These are phyloP conservation scores for Platygyra sinensis DNA, from an alignment of 64 coral and sea anemone species.

Conservation along the genomic window DNA sequence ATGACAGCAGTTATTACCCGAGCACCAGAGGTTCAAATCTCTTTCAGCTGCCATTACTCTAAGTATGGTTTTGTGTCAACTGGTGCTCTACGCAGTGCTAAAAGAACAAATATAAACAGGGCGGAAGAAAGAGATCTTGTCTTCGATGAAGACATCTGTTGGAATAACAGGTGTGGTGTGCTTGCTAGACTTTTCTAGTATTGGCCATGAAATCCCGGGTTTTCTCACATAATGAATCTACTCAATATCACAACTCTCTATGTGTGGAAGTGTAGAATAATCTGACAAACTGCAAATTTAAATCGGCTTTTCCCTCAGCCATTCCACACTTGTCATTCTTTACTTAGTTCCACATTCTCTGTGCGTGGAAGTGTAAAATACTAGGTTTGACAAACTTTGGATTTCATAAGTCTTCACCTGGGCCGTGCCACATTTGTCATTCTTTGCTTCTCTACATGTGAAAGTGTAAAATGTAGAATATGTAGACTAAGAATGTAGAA, in stretches of 20 bases:
- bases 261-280: too few species aligned
- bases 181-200: not conserved
- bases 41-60: slow-evolving; percentile 64
- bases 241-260: not conserved
- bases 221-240: not conserved
- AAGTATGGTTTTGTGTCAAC: slow-evolving; percentile 56
- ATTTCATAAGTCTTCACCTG: too few species aligned
- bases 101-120: not conserved
- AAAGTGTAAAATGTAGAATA: too few species aligned
- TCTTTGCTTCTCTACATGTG: too few species aligned
- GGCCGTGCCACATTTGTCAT: too few species aligned
- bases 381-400: too few species aligned
- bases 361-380: too few species aligned
- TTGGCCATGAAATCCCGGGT: not conserved
- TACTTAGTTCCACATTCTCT: too few species aligned
- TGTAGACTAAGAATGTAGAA: too few species aligned
- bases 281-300: too few species aligned
- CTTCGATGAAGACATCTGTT: not conserved
- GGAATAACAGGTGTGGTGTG: not conserved
- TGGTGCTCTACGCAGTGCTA: not conserved
- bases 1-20: slow-evolving; percentile 20
- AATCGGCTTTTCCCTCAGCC: too few species aligned
- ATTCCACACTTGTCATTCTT: too few species aligned
- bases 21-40: slow-evolving; percentile 30
- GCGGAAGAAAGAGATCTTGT: not conserved